Evolutionary conservation across 2,888 invertebrate genomes (phyloP), one percentile per base, ranked within the genome.

Genomic region (Agrilus mali): DNA sequence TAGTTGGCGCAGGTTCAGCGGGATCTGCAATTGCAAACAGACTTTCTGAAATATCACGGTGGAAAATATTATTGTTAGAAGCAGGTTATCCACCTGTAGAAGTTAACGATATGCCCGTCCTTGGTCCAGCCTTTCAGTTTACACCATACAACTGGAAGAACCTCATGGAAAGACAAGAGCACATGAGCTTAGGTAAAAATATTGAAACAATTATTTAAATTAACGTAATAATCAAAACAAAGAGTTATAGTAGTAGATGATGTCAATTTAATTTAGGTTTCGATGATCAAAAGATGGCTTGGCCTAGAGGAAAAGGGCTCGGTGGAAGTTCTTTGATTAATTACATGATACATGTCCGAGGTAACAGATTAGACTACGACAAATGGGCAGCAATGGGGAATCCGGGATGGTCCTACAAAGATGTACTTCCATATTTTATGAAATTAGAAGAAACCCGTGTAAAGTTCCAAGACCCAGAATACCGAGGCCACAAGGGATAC

Each of bases 331-430:
- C 58, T 5, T 47, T 62, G 6, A 62, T 63, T 38, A 63, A 65
- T 50, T 64, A 62, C 50, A 77, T 78, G 77, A 71, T 73, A 53
- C 74, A 76, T 58, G 67, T 72, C 1, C 61, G 78, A 40, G 78
- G 78, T 0, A 73, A 78, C 56, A 74, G 73, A 2, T 64, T 69
- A 7, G 85, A 88, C 57, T 88, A 82, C 66, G 80, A 88, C 10
- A 27, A 27, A 10, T 27, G 27, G 27, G 27, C 27, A 27, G 27
- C 27, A 8, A 27, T 27, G 27, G 27, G 27, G 2, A 27, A 27
- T 4, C 27, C 27, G 2, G 77, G 77, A 4, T 78, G 78, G 78
- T 56, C 60, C 4, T 68, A 61, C 54, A 49, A 62, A 36, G 65
- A 65, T 3, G 66, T 75, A 0, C 56, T 75, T 7, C 72, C 62